Evolutionary conservation across 2,888 invertebrate genomes (phyloP).

Genomic region (Drosophila buzzatii): DNA sequence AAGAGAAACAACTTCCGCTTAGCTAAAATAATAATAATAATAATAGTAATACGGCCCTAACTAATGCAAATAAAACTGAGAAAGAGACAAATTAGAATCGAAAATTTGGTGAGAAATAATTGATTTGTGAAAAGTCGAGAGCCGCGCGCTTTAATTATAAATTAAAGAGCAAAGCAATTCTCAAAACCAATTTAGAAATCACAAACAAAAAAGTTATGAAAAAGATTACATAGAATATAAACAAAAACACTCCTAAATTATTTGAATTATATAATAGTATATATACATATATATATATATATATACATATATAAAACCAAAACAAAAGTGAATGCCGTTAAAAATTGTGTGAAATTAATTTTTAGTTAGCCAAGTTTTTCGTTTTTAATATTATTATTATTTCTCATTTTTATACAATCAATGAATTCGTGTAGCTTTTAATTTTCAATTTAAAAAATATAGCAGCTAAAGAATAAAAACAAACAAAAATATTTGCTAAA

Average conservation of each 20-base stretch:
- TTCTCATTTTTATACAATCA: constrained; percentile 12
- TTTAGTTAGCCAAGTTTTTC: constrained; percentile 74
- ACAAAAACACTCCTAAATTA: constrained; percentile 41
- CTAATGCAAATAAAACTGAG: constrained; percentile 48
- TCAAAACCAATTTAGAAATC: constrained; percentile 22
- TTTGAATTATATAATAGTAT: constrained; percentile 45
- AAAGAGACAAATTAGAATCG: constrained; percentile 10
- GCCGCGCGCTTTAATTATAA: constrained; percentile 67
- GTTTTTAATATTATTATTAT: constrained; percentile 30
- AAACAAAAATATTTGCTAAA: constrained; percentile 25
- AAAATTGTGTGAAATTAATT: constrained; percentile 52
- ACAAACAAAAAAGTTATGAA: neutral
- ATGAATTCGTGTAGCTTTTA: constrained; percentile 34
- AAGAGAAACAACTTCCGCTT: constrained; percentile 69
- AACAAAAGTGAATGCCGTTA: constrained; percentile 24
- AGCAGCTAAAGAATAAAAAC: constrained; percentile 23
- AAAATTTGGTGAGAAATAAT: constrained; percentile 37
- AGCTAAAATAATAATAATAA: constrained; percentile 51
- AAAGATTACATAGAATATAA: constrained; percentile 15
- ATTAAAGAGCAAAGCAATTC: constrained; percentile 53
- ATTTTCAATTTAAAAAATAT: constrained; percentile 17
- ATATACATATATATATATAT: constrained; percentile 10
- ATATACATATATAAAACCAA: neutral
- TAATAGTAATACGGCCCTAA: constrained; percentile 53
- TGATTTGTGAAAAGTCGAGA: constrained; percentile 23